A percentile compares a stretch with the other conserved stretches of the same genome.
Conservation (phyloP, 2,113 vertebrate species). For the Rhynchomys soricoides region DNA sequence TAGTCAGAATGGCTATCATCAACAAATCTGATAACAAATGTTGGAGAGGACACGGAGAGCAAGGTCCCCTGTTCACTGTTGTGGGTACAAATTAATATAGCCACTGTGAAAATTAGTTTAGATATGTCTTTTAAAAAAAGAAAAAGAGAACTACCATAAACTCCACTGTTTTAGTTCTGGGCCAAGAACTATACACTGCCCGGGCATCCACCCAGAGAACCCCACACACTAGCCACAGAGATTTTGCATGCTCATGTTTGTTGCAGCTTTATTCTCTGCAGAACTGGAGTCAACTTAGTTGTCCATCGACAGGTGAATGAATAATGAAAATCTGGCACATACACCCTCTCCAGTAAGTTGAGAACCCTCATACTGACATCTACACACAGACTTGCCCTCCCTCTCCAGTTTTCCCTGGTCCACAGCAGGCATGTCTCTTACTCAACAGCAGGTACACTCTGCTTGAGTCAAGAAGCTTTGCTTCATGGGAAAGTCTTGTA, state of each 20-base stretch:
- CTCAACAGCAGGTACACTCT: neutral
- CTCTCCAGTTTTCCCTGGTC: neutral
- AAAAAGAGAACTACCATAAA: neutral
- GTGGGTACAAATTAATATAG: neutral
- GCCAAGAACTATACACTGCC: neutral
- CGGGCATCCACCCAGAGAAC: neutral
- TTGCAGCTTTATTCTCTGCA: neutral
- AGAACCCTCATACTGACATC: neutral
- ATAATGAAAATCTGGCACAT: neutral
- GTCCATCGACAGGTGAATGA: neutral
- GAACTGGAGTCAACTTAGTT: neutral
- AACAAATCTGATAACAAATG: neutral
- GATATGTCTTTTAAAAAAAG: neutral
- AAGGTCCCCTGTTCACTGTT: neutral
- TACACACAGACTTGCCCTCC: neutral
- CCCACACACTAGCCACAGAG: neutral
- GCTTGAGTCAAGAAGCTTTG: neutral
- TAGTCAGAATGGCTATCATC: neutral
- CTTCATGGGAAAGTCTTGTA: neutral
- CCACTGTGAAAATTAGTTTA: neutral
- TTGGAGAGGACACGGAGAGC: neutral
- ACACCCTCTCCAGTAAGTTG: neutral
- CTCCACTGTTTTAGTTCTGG: neutral
- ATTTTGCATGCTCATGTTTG: neutral
- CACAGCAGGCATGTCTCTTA: neutral